A percentile compares a stretch with the other conserved stretches of the same genome.
Evolutionary conservation across 2,113 vertebrate genomes (phyloP).

Genomic region (Sphaerodactylus townsendi): DNA sequence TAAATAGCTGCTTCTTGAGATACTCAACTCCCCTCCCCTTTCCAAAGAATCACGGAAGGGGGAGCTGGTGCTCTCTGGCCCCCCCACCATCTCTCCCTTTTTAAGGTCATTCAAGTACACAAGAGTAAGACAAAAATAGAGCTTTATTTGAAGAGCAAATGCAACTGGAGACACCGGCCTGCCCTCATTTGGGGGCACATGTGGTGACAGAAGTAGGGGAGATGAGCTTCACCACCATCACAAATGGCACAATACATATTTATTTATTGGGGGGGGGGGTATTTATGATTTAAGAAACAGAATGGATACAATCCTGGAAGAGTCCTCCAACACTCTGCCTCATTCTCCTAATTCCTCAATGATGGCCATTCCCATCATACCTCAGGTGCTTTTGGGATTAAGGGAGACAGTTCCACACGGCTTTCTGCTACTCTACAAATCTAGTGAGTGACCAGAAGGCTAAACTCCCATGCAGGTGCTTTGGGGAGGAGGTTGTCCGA

Average conservation of each 20-base stretch:
- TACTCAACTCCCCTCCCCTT: too few species aligned
- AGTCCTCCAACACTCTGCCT: not conserved
- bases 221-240: not conserved
- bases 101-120: not conserved
- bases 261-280: not conserved
- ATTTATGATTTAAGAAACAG: not conserved
- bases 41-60: too few species aligned
- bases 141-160: conserved; percentile 58
- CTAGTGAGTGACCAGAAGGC: not conserved
- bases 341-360: not conserved
- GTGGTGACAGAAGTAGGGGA: rapidly evolving
- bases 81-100: not conserved
- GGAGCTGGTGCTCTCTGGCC: too few species aligned
- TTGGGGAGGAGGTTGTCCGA: not conserved
- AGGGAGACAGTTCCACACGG: not conserved
- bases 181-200: not conserved
- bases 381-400: not conserved
- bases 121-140: conserved; percentile 63
- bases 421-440: not conserved
- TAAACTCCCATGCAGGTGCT: not conserved
- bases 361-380: too few species aligned
- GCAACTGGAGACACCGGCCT: conserved; percentile 2
- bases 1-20: not conserved
- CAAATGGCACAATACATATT: not conserved
- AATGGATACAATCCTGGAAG: not conserved